Conservation (phyloP, 2,113 vertebrate genomes). For the Pseudopodoces humilis region DNA sequence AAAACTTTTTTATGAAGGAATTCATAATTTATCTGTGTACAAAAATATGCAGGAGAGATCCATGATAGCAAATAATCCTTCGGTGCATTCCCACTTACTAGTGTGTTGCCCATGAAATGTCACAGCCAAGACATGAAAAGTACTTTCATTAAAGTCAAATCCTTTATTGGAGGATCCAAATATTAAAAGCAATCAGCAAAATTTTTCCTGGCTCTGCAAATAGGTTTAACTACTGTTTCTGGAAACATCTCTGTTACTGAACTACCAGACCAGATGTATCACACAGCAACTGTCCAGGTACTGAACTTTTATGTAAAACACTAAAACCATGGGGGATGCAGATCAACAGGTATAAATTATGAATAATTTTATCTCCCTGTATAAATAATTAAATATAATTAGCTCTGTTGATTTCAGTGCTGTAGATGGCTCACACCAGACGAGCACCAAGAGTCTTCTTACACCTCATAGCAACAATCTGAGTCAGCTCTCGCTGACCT, state of each 20-base stretch:
- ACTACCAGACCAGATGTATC: neutral
- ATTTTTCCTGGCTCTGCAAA: neutral
- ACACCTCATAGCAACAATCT: neutral
- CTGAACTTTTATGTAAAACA: neutral
- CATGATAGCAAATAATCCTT: neutral
- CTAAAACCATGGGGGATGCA: neutral
- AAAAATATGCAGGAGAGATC: neutral
- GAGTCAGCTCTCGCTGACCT: neutral
- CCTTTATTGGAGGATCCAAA: neutral
- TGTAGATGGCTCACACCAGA: neutral
- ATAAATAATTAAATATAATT: neutral
- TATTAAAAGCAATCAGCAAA: neutral
- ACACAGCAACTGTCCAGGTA: neutral
- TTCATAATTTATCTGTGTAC: fast-evolving
- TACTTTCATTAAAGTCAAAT: neutral
- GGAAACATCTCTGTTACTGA: neutral
- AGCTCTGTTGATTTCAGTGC: neutral
- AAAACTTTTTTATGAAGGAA: neutral
- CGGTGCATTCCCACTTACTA: fast-evolving
- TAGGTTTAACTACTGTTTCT: neutral
- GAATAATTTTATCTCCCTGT: neutral
- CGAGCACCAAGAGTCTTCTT: neutral
- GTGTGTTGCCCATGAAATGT: too few species aligned
- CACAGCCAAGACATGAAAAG: neutral
- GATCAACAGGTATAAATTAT: neutral